A percentile compares a stretch with the other conserved stretches of the same genome.
These are phyloP conservation scores for Lacanobia oleracea DNA, from an alignment of 2,888 invertebrate species.

Conservation along the genomic window DNA sequence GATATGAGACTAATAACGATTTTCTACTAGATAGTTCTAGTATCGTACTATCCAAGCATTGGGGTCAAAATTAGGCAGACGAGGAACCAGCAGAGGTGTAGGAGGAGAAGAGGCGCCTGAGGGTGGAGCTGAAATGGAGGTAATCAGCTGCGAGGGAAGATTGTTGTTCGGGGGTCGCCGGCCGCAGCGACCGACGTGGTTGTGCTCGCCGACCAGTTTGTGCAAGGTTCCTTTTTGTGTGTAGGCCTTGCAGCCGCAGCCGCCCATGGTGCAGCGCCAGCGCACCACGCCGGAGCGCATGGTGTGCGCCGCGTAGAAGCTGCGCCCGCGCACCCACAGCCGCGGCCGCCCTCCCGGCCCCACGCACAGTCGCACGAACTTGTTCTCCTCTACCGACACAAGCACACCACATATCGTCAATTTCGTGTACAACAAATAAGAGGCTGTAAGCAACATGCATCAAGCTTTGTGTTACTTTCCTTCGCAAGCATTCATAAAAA, in stretches of 20 bases:
- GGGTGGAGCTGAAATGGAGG: constrained; percentile 51
- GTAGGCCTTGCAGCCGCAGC: constrained; percentile 88
- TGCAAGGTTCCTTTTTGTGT: constrained; percentile 86
- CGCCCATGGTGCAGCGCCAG: constrained; percentile 89
- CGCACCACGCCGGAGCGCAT: constrained; percentile 88
- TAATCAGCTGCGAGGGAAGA: constrained; percentile 39
- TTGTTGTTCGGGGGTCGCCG: constrained; percentile 72
- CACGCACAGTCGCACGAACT: constrained; percentile 84
- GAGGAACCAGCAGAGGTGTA: constrained; percentile 80
- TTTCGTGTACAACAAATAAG: constrained; percentile 21
- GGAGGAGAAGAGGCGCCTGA: constrained; percentile 71
- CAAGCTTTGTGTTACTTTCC: constrained; percentile 41
- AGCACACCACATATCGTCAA: constrained; percentile 54
- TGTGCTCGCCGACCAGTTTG: constrained; percentile 87
- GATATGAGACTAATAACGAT: constrained; percentile 35
- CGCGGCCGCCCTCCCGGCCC: constrained; percentile 87
- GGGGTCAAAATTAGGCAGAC: constrained; percentile 83
- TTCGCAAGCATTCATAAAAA: constrained; percentile 49
- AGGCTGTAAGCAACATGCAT: constrained; percentile 60
- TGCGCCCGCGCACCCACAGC: constrained; percentile 87
- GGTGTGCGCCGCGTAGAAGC: constrained; percentile 88
- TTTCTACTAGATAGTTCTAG: constrained; percentile 47
- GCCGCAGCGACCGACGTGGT: constrained; percentile 84
- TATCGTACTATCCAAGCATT: constrained; percentile 86
- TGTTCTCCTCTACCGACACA: constrained; percentile 78